Conservation (phyloP, 1,140 invertebrate species). For the Trichonephila inaurata region DNA sequence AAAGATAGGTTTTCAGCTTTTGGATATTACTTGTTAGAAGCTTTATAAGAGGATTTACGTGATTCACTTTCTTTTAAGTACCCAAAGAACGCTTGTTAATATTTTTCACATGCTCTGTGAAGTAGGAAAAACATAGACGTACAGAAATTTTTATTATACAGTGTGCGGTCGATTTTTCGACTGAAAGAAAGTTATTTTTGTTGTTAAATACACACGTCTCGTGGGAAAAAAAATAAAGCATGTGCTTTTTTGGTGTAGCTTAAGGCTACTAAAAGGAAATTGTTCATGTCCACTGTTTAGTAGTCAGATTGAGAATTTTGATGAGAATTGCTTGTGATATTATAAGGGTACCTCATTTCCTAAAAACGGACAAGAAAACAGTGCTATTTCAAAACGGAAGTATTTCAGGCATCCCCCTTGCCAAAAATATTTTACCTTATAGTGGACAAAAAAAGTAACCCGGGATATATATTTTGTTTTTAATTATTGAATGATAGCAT, state of each 20-base stretch:
- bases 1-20: neutral
- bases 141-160: neutral
- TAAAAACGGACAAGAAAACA: too few species aligned
- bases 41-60: constrained; percentile 3
- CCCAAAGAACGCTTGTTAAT: neutral
- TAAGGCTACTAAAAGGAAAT: too few species aligned
- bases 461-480: too few species aligned
- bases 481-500: too few species aligned
- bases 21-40: neutral
- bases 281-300: too few species aligned
- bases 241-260: neutral
- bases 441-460: too few species aligned
- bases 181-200: neutral
- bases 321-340: too few species aligned
- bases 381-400: too few species aligned
- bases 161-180: neutral
- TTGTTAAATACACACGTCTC: neutral
- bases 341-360: too few species aligned
- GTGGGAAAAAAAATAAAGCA: neutral
- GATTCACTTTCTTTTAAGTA: neutral
- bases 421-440: too few species aligned
- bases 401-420: too few species aligned
- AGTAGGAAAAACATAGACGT: neutral
- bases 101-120: neutral
- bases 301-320: too few species aligned